These are phyloP conservation scores for Phalacrocorax carbo DNA, from an alignment of 2,113 vertebrate genomes.

Conservation along the genomic window DNA sequence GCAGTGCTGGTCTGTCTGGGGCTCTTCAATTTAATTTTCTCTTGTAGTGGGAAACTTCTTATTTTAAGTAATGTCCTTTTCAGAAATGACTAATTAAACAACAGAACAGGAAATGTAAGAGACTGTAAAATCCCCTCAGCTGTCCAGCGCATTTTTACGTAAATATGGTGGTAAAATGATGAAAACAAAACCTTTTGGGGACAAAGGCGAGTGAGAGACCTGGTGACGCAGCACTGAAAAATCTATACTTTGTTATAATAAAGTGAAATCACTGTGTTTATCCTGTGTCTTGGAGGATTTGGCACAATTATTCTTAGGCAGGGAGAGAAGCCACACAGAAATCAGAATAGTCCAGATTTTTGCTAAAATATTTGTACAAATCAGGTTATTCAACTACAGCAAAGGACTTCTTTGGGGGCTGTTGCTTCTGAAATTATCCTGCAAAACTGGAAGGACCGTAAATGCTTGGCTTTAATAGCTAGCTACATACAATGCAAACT, in stretches of 20 bases:
- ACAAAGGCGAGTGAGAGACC: neutral
- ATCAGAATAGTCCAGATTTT: constrained; percentile 27
- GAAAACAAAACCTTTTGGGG: constrained; percentile 9
- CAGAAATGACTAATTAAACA: constrained; percentile 37
- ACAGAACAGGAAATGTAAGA: constrained; percentile 28
- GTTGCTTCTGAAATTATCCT: constrained; percentile 51
- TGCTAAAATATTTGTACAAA: constrained; percentile 50
- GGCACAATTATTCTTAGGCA: neutral
- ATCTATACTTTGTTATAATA: constrained; percentile 4
- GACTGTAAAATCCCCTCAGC: constrained; percentile 33
- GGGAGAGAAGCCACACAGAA: neutral
- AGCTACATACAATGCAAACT: constrained; percentile 48
- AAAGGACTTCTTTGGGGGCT: neutral
- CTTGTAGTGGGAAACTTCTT: neutral
- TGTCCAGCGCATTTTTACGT: neutral
- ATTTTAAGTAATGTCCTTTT: neutral
- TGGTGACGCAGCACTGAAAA: constrained; percentile 9
- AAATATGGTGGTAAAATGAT: constrained; percentile 28
- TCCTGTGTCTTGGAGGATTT: constrained; percentile 35
- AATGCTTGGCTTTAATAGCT: constrained; percentile 51
- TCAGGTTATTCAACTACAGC: constrained; percentile 47
- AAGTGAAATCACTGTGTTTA: constrained; percentile 43
- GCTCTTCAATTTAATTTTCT: neutral
- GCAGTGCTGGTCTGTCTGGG: neutral
- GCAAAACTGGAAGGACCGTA: constrained; percentile 62